Base-by-base conservation (phyloP, 2,113 vertebrate genomes). In the Symphodus melops region DNA sequence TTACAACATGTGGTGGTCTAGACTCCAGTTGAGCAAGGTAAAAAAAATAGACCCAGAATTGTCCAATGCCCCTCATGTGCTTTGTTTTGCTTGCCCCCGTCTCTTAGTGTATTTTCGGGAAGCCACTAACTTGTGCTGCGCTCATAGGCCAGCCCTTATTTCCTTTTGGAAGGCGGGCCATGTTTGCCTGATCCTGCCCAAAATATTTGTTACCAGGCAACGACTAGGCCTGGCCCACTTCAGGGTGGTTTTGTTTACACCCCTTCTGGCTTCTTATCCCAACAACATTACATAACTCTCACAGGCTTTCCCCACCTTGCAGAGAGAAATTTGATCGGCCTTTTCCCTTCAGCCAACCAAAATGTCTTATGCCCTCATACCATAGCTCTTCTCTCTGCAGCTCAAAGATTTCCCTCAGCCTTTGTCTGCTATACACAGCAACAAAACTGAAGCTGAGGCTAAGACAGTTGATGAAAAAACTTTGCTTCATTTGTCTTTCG, bases 201-300 rank as follows among this genome's bases (percentile, higher is more conserved):
- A 94, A 94, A 95, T 94, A 94, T 91, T 89, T 88, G 94, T 94
- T 93, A 85, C 94, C 81, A 93, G 82, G 94, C 94, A 94, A 95
- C 94, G 72, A 73, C 42, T 51, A 84, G 87, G 89, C 88, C 92
- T 82, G 75, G 91, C 93, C 92, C 85, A 90, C 80, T 90, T 82
- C 70, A 82, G 82, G 80, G 56, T 61, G 48, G 81, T 83, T 48
- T 83, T 93, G 91, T 93, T 92, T 86, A 95, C 92, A 91, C 91
- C 86, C 88, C 75, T 90, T 85, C 86, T 93, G 93, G 90, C 91
- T 79, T 58, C 53, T 53, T 51, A 71, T 86, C 82, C 87, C 72
- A 83, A 90, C 88, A 85, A 80, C 75, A 83, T 94, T 94, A 63
- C 90, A 89, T 88, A 94, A 94, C 72, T 85, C 58, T 85, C 65